Base-by-base conservation (phyloP, 2,113 vertebrate species). In the Mionectes macconnelli region DNA sequence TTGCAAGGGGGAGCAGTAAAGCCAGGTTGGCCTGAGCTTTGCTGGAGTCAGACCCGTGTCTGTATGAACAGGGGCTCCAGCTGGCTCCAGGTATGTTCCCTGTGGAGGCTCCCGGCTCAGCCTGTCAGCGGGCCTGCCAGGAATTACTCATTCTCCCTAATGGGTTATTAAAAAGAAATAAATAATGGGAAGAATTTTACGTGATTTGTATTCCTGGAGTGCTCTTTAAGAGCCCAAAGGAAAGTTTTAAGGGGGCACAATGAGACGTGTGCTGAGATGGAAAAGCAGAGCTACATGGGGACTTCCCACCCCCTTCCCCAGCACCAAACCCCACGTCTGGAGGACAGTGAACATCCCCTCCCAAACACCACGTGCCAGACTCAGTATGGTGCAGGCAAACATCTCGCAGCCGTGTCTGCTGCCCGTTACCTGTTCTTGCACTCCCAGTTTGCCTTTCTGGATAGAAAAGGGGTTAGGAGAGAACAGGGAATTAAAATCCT, bases 71-170 rank as follows among this genome's bases (percentile, higher is more conserved):
- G 27, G 57, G 89, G 47, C 77, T 96, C 83, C 90, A 95, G 83
- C 81, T 97, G 88, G 92, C 80, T 90, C 56, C 87, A 88, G 82
- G 75, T 80, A 66, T 0, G 1, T 44, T 94, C 94, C 86, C 84
- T 14, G 30, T 12, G 9, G 91, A 88, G 93, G 63, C 85, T 94
- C 94, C 67, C 45, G 30, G 87, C 96, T 97, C 96, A 94, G 96
- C 93, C 93, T 55, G 17, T 91, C 91, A 81, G 72, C 21, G 15
- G 73, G 70, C 70, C 93, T 96, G 96, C 97, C 96, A 96, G 92
- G 96, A 97, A 96, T 98, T 96, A 97, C 92, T 97, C 89, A 96
- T 95, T 92, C 87, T 97, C 95, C 90, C 97, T 97, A 97, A 97
- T 67, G 95, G 60, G 88, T 94, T 96, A 97, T 97, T 97, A 97